Percentiles rank a stretch among this genome's conserved stretches.
Conservation (phyloP, 2,113 vertebrate species). For the Uria lomvia region DNA sequence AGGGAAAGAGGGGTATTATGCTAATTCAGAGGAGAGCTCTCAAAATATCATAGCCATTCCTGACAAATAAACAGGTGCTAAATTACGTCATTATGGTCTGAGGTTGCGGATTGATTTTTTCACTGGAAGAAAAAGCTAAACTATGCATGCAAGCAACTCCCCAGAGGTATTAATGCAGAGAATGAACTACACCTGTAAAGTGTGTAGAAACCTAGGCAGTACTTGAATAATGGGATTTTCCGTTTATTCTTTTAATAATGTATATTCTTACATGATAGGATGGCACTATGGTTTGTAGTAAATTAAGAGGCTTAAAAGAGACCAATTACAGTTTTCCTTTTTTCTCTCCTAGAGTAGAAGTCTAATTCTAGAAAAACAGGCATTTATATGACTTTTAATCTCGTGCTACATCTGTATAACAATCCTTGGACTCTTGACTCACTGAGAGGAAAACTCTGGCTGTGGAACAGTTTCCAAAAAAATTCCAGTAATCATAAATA, state of each 20-base stretch:
- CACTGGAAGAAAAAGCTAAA: neutral
- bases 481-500: neutral
- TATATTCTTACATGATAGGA: neutral
- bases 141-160: neutral
- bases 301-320: neutral
- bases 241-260: neutral
- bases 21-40: neutral
- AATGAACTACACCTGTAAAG: neutral
- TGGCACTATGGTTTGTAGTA: neutral
- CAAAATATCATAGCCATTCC: neutral
- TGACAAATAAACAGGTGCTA: neutral
- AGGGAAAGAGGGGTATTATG: neutral
- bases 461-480: neutral
- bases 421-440: neutral
- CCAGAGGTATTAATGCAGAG: neutral
- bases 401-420: neutral
- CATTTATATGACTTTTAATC: neutral
- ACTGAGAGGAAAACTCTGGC: neutral
- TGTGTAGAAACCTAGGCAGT: neutral
- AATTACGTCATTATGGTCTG: accelerated
- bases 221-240: accelerated
- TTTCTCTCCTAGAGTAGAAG: neutral
- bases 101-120: neutral
- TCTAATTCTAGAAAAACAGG: neutral
- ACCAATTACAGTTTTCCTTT: neutral